Evolutionary conservation across 2,113 vertebrate species (phyloP).

Genomic region (Myodes glareolus): DNA sequence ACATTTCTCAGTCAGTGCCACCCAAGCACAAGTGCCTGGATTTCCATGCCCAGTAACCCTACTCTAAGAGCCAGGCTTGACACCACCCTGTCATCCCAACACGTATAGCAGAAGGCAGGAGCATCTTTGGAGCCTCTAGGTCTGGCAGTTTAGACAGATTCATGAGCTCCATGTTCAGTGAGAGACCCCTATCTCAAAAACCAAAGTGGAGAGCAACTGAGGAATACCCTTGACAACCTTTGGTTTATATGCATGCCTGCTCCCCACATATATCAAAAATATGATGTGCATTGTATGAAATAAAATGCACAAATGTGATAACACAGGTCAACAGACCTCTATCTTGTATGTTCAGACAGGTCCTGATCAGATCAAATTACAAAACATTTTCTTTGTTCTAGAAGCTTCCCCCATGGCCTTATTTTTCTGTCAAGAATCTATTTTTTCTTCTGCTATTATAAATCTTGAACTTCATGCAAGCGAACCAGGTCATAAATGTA

Average conservation of each 20-base stretch:
- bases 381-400: neutral
- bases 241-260: neutral
- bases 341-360: neutral
- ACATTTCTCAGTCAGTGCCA: neutral
- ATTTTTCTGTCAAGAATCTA: neutral
- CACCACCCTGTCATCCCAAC: too few relatives aligned
- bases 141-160: neutral
- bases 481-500: neutral
- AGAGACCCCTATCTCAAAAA: neutral
- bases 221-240: too few relatives aligned
- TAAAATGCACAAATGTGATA: neutral
- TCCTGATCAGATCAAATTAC: neutral
- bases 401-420: neutral
- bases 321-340: too few relatives aligned
- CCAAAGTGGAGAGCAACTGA: neutral
- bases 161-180: neutral
- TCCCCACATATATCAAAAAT: neutral
- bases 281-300: neutral
- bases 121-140: neutral
- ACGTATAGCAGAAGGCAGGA: neutral
- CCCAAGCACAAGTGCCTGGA: neutral
- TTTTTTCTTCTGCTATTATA: neutral
- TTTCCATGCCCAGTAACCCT: neutral
- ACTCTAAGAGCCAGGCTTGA: too few relatives aligned
- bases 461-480: conserved; percentile 1